These are phyloP conservation scores for Notospermus geniculatus DNA, from an alignment of 1,140 invertebrate genomes.

Conservation along the genomic window DNA sequence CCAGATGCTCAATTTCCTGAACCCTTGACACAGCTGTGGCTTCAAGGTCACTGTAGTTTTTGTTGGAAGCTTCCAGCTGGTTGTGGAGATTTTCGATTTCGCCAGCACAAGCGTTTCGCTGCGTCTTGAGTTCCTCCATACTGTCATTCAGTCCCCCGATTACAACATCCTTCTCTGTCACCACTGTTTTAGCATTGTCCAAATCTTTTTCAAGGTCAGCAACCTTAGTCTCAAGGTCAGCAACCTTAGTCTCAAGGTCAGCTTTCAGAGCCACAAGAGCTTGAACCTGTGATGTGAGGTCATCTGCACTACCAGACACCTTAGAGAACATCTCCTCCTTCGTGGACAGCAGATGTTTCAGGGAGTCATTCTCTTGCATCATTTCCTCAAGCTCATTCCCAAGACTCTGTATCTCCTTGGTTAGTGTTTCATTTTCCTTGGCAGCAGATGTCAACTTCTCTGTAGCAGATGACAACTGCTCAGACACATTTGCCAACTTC, in stretches of 20 bases:
- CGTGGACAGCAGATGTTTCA: too few relatives aligned
- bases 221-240: neutral
- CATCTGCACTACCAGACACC: conserved; percentile 2
- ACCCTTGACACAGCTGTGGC: neutral
- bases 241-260: too few relatives aligned
- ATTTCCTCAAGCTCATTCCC: too few relatives aligned
- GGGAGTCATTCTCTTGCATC: too few relatives aligned
- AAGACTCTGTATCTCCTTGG: too few relatives aligned
- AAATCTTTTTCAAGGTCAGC: too few relatives aligned
- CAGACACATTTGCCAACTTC: too few relatives aligned
- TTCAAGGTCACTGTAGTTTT: conserved; percentile 13
- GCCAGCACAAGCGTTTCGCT: conserved; percentile 3
- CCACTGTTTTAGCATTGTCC: neutral
- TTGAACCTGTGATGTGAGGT: neutral
- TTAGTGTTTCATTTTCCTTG: too few relatives aligned
- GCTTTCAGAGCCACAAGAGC: too few relatives aligned
- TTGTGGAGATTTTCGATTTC: conserved; percentile 20
- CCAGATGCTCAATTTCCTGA: neutral
- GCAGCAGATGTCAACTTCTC: too few relatives aligned
- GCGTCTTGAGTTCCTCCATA: neutral
- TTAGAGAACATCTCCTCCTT: too few relatives aligned
- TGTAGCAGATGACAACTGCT: too few relatives aligned
- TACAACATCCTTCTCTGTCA: neutral
- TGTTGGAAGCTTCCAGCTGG: conserved; percentile 17
- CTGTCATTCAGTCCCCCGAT: neutral